A percentile compares a stretch with the other conserved stretches of the same genome.
Conservation (phyloP, 1,140 invertebrate genomes). For the Aplysia californica region DNA sequence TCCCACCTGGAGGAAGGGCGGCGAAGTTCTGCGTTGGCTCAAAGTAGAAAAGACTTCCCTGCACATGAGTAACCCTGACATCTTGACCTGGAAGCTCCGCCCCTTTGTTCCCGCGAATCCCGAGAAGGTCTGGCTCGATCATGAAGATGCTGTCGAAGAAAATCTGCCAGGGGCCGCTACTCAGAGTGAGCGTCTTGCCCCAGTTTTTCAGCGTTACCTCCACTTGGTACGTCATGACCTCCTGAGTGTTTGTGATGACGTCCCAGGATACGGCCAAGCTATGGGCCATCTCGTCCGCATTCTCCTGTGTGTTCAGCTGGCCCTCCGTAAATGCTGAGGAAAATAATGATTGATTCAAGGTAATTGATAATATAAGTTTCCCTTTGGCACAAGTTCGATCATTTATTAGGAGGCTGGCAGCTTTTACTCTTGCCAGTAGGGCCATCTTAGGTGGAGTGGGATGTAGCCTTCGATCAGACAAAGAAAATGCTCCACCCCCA, state of each 20-base stretch:
- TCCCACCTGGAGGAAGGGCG: slow-evolving; percentile 29
- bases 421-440: too few relatives aligned
- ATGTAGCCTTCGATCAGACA: too few relatives aligned
- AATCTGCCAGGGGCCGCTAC: slow-evolving; percentile 15
- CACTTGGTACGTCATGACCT: background rate
- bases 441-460: too few relatives aligned
- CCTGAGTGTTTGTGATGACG: slow-evolving; percentile 15
- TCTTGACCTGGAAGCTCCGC: slow-evolving; percentile 6
- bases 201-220: slow-evolving; percentile 14
- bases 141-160: background rate
- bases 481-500: too few relatives aligned
- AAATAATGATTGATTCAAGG: too few relatives aligned
- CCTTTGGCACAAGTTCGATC: too few relatives aligned
- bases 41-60: slow-evolving; percentile 44
- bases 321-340: background rate
- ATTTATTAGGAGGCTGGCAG: too few relatives aligned
- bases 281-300: background rate
- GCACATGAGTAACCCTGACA: slow-evolving; percentile 3
- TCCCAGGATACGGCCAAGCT: background rate
- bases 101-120: background rate
- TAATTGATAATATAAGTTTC: too few relatives aligned
- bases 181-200: background rate
- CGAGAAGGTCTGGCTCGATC: slow-evolving; percentile 15
- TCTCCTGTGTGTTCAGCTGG: background rate
- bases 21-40: slow-evolving; percentile 34